Evolutionary conservation across 2,113 vertebrate genomes (phyloP), one percentile per base, ranked within the genome.

Genomic region (Colinus virginianus): DNA sequence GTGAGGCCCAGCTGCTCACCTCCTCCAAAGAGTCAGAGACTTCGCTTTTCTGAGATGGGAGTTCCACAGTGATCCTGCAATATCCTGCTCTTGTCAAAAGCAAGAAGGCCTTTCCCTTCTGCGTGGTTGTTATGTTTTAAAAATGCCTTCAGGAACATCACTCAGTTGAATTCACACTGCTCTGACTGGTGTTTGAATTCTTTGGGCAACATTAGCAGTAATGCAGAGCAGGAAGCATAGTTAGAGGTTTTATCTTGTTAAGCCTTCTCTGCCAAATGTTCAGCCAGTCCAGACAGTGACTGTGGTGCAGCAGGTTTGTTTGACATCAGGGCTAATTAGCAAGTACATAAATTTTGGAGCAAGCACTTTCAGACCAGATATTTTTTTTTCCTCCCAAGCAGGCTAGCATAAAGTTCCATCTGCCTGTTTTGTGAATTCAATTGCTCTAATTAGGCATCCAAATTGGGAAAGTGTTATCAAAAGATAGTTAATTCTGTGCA

Each of bases 361-460:
- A 83, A 83, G 91, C 61, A 89, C 87, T 85, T 83, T 93, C 91
- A 95, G 93, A 90, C 81, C 70, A 58, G 70, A 36, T 32, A 67
- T 45, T 76, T 45, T 20, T 43, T 48, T 67, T 79, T 77, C 30
- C 15, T 28, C 18, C 43, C 46, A 69, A 45, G 40, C 43, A 91
- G 72, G 61, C 64, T 71, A 46, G 46, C 81, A 40, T 70, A 91
- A 91, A 84, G 86, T 83, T 92, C 78, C 84, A 80, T 94, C 84
- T 94, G 82, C 93, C 76, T 91, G 43, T 88, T 91, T 92, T 94
- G 68, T 84, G 92, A 87, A 67, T 78, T 61, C 81, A 93, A 28
- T 87, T 94, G 82, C 82, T 95, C 85, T 92, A 89, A 91, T 95
- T 94, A 85, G 75, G 84, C 64, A 90, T 87, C 81, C 72, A 90